phyloP scores from a whole-genome alignment of 1,140 invertebrate genomes.

The Papilio aristodemus region DNA sequence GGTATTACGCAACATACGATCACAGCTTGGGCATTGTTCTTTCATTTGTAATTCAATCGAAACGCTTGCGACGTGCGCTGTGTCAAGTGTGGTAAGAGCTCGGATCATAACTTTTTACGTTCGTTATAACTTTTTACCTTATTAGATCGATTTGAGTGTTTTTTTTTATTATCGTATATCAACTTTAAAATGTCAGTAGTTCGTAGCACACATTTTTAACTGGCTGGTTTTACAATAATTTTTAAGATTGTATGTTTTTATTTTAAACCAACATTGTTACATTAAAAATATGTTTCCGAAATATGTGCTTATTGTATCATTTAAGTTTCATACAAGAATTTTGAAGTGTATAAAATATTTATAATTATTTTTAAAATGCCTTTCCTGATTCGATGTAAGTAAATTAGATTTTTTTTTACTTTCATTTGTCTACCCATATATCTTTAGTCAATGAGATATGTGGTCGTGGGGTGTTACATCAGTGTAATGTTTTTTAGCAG shows the following conservation, averaged over 20 bases:
- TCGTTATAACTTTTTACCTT: conserved; percentile 51
- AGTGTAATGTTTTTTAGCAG: conserved; percentile 47
- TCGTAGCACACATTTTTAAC: background rate
- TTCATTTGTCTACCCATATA: background rate
- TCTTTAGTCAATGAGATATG: conserved; percentile 52
- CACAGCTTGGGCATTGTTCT: conserved; percentile 57
- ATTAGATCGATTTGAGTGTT: conserved; percentile 4
- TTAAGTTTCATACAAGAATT: no score
- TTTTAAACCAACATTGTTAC: no score
- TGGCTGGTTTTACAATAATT: background rate
- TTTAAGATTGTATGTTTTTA: background rate
- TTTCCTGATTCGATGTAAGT: background rate
- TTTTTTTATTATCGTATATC: background rate
- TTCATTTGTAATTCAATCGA: conserved; percentile 65
- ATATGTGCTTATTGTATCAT: no score
- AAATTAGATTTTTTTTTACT: background rate
- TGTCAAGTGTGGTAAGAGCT: conserved; percentile 60
- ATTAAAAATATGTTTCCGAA: no score
- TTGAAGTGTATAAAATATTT: no score
- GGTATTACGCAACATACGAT: conserved; percentile 54
- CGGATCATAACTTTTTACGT: conserved; percentile 48
- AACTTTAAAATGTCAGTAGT: conserved; percentile 9
- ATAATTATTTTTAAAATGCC: no score
- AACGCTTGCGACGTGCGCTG: conserved; percentile 60
- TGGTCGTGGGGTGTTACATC: conserved; percentile 67